A percentile compares a stretch with the other conserved stretches of the same genome.
Evolutionary conservation across 2,888 invertebrate genomes (phyloP).

Genomic region (Platynereis dumerilii): DNA sequence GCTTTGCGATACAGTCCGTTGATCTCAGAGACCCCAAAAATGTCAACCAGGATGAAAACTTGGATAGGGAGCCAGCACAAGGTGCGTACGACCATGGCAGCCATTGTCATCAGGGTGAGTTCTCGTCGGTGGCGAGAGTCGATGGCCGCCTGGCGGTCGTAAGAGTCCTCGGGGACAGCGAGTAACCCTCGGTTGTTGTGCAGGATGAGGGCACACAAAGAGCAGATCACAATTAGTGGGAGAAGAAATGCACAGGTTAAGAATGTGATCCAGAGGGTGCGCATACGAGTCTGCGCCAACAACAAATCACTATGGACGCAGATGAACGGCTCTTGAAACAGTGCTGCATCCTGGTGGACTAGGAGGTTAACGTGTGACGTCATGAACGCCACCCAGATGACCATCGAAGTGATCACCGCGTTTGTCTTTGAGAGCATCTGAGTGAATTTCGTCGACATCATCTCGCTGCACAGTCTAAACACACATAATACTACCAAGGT

Average conservation of each 20-base stretch:
- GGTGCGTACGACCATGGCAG: constrained; percentile 32
- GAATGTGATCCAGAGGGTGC: constrained; percentile 39
- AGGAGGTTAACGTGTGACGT: constrained; percentile 37
- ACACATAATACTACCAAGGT: constrained; percentile 39
- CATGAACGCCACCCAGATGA: constrained; percentile 38
- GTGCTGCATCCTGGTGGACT: constrained; percentile 31
- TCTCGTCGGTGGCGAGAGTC: constrained; percentile 33
- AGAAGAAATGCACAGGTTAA: constrained; percentile 38
- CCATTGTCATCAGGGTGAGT: constrained; percentile 35
- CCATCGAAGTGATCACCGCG: constrained; percentile 32
- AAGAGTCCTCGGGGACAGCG: constrained; percentile 9
- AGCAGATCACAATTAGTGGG: constrained; percentile 34
- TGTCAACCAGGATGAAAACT: constrained; percentile 33
- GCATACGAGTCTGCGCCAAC: constrained; percentile 27
- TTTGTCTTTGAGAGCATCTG: constrained; percentile 27
- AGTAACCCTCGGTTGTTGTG: neutral
- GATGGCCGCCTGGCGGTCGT: constrained; percentile 22
- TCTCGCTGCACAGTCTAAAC: constrained; percentile 33
- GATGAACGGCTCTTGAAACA: constrained; percentile 38
- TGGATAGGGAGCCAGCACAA: constrained; percentile 40
- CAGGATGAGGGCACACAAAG: constrained; percentile 36
- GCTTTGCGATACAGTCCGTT: constrained; percentile 31
- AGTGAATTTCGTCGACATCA: constrained; percentile 19
- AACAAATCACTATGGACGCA: constrained; percentile 29
- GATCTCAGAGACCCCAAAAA: constrained; percentile 28